These are phyloP conservation scores for Dromococcyx pavoninus DNA, from an alignment of 2,797 vertebrate genomes.

Conservation along the genomic window DNA sequence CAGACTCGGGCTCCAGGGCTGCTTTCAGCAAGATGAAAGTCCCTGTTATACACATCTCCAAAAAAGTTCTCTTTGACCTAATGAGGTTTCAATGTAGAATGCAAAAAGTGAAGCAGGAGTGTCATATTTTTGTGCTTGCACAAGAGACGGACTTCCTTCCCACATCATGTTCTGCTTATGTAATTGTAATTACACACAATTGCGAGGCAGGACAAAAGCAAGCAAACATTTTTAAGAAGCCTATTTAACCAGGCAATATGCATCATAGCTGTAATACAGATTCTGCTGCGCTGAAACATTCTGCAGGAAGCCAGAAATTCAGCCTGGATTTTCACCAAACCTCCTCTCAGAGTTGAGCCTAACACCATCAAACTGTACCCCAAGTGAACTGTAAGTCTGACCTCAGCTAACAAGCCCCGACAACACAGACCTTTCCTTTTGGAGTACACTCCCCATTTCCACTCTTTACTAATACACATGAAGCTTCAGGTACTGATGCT, in stretches of 20 bases:
- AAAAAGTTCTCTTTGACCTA: background rate
- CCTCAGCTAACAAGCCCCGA: background rate
- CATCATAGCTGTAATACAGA: background rate
- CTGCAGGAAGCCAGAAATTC: background rate
- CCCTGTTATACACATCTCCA: background rate
- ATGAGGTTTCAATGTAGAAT: background rate
- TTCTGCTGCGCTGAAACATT: background rate
- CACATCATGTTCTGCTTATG: background rate
- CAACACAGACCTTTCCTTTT: background rate
- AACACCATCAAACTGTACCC: background rate
- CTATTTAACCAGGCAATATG: background rate
- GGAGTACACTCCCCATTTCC: background rate
- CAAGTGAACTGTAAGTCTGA: background rate
- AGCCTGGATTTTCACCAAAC: background rate
- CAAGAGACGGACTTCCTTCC: background rate
- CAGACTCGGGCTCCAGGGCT: background rate
- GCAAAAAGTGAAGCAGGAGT: background rate
- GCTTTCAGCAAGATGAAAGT: background rate
- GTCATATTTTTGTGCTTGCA: background rate
- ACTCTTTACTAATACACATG: background rate
- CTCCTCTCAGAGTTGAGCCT: background rate
- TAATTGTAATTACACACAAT: background rate
- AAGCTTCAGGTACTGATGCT: background rate
- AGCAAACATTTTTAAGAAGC: background rate
- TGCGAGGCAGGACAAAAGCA: background rate